Base-by-base conservation (phyloP, 2,888 invertebrate genomes). In the Lordiphosa fenestrarum region DNA sequence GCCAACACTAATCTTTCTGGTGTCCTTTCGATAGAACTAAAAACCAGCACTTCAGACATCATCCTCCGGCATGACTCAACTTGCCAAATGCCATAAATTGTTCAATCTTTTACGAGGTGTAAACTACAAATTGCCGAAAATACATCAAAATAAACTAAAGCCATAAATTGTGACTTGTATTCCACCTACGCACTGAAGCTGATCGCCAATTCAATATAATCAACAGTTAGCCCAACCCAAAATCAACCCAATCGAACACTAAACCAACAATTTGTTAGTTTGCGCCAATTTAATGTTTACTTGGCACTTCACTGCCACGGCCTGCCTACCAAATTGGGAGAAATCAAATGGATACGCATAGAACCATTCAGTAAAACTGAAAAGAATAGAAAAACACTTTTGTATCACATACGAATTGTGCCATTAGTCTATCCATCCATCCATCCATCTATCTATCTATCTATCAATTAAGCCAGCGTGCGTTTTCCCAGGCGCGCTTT, bases 241-340 rank as follows among this genome's bases (percentile, higher is more conserved):
- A 30, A 61, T 66, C 46, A 65, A 36, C 46, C 36, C 44, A 59
- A 52, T 39, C 42, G 25, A 63, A 70, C 40, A 68, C 57, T 63
- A 50, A 38, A 55, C 50, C 54, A 51, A 30, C 53, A 61, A 66
- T 77, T 74, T 71, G 84, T 83, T 73, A 71, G 75, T 81, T 81
- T 77, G 71, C 80, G 77, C 77, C 75, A 83, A 83, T 81, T 83
- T 77, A 73, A 75, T 81, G 84, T 81, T 81, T 68, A 77, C 69
- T 76, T 83, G 80, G 80, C 80, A 80, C 80, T 83, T 80, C 66
- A 49, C 59, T 15, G 25, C 15, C 30, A 13, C 5, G 25, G 12
- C 13, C 42, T 30, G 30, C 42, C 15, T 49, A 21, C 62, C 62
- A 66, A 66, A 66, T 75, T 82, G 56, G 77, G 71, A 48, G 50